Conservation (phyloP, 2,888 invertebrate genomes). For the Azorinus chamasolen region DNA sequence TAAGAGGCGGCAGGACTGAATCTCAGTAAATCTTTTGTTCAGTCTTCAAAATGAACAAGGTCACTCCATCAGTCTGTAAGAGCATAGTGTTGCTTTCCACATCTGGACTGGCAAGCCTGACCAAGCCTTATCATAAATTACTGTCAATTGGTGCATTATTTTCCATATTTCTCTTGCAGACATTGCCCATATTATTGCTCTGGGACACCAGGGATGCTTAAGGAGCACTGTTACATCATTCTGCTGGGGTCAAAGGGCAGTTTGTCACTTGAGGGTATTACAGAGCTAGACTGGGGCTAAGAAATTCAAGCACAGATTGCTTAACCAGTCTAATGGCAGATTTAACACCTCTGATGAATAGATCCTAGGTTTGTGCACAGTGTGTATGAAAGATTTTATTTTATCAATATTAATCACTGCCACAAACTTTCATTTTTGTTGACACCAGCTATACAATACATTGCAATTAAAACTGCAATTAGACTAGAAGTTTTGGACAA, state of each 20-base stretch:
- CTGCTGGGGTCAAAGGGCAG: constrained; percentile 16
- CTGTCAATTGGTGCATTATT: constrained; percentile 1
- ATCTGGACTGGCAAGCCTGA: constrained; percentile 1
- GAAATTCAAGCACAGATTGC: constrained; percentile 39
- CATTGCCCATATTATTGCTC: constrained; percentile 1
- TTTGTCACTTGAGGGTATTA: constrained; percentile 1
- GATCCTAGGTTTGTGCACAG: constrained; percentile 26
- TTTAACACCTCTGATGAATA: constrained; percentile 41
- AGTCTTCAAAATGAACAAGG: no score
- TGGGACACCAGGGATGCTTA: constrained; percentile 2
- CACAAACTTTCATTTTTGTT: constrained; percentile 31
- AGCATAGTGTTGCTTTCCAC: background rate
- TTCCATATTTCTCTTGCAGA: constrained; percentile 11
- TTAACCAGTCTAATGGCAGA: constrained; percentile 36
- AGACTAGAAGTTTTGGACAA: constrained; percentile 32
- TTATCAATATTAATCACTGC: constrained; percentile 40
- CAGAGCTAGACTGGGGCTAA: background rate
- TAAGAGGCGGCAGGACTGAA: no score
- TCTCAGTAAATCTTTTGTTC: no score
- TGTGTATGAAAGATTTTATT: constrained; percentile 29
- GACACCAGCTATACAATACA: constrained; percentile 43
- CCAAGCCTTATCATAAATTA: constrained; percentile 6
- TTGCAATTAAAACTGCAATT: constrained; percentile 52
- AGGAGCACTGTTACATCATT: constrained; percentile 15
- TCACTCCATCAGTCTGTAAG: no score